phyloP scores from a whole-genome alignment of 1,140 invertebrate genomes.

The Lepidurus couesii region DNA sequence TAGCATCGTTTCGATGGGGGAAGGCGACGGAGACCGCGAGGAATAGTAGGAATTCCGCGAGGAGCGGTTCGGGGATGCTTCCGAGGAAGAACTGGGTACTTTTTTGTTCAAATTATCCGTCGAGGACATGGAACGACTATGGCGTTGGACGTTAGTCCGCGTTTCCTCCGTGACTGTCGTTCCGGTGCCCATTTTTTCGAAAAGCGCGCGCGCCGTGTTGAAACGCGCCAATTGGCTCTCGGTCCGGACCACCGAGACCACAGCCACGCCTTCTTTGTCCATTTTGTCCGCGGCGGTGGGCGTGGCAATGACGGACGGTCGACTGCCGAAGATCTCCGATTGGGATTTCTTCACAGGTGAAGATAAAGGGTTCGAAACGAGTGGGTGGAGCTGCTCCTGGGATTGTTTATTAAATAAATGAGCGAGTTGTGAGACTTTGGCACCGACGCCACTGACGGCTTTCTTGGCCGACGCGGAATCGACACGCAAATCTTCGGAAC shows the following conservation, averaged over 20 bases:
- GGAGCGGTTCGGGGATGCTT: background rate
- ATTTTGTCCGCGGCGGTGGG: constrained; percentile 32
- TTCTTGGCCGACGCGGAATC: constrained; percentile 22
- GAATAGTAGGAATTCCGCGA: constrained; percentile 28
- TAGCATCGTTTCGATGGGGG: background rate
- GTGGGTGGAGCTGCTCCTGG: constrained; percentile 39
- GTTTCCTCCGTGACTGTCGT: constrained; percentile 45
- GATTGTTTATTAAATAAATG: constrained; percentile 67
- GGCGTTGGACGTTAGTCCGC: background rate
- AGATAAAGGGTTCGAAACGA: constrained; percentile 46
- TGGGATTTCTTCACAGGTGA: constrained; percentile 41
- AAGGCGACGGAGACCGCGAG: constrained; percentile 30
- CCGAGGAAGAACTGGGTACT: background rate
- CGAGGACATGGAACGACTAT: constrained; percentile 19
- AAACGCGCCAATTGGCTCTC: constrained; percentile 84
- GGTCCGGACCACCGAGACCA: constrained; percentile 67
- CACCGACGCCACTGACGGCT: constrained; percentile 48
- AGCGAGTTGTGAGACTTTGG: constrained; percentile 83
- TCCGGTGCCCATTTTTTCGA: constrained; percentile 79
- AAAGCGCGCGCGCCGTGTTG: constrained; percentile 84
- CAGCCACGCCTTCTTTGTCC: constrained; percentile 39
- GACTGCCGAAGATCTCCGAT: constrained; percentile 36
- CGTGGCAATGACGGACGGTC: constrained; percentile 28
- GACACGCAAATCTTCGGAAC: background rate
- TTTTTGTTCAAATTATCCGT: constrained; percentile 8